These are phyloP conservation scores for Otis tarda DNA, from an alignment of 2,113 vertebrate genomes.

Conservation along the genomic window DNA sequence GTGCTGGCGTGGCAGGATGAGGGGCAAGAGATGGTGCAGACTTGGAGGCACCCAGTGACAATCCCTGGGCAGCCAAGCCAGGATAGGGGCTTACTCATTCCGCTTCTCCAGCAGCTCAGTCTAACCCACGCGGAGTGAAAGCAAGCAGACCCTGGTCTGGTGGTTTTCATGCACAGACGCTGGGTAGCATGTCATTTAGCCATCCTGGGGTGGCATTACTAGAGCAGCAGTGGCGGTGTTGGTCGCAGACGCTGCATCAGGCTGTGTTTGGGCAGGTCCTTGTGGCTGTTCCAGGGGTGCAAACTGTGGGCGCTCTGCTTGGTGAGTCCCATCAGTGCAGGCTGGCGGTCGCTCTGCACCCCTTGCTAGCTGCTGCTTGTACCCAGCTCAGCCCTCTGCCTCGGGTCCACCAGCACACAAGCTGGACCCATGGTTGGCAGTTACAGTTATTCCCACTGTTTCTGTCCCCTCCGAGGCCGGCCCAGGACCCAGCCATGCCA, in stretches of 20 bases:
- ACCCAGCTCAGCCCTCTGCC: neutral
- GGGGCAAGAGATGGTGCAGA: neutral
- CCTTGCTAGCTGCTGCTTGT: neutral
- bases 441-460: neutral
- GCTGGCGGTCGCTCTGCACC: neutral
- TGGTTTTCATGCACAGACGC: neutral
- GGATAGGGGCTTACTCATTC: neutral
- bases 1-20: neutral
- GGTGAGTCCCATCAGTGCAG: neutral
- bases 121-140: neutral
- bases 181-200: neutral
- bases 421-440: neutral
- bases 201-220: neutral
- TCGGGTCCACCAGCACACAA: neutral
- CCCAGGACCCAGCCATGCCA: neutral
- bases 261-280: neutral
- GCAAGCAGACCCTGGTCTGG: neutral
- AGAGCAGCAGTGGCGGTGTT: neutral
- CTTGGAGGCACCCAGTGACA: neutral
- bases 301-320: fast-evolving
- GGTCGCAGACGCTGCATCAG: fast-evolving
- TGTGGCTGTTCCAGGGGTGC: neutral
- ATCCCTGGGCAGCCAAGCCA: neutral
- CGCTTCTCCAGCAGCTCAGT: neutral
- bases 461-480: neutral